Base-by-base conservation (phyloP, 1,140 invertebrate species). In the Diorhabda carinulata region DNA sequence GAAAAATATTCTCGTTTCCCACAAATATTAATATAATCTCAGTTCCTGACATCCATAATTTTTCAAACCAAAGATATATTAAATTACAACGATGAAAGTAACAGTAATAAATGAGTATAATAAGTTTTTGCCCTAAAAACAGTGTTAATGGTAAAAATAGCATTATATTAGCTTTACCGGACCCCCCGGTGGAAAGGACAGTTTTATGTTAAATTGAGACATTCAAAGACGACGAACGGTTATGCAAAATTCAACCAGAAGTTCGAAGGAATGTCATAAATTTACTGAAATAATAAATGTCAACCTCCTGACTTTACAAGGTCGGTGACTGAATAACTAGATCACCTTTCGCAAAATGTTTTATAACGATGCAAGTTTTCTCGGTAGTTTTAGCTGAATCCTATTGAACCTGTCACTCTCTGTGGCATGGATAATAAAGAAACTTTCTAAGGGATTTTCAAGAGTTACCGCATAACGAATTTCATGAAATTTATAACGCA, bases 271-370 rank as follows among this genome's bases (percentile, higher is more conserved):
- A 56, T 47, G 52, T 67, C 65, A 67, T 67, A 67, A 67, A 67
- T 67, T 43, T 60, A 43, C 8, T 44, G 52, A 59, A 8, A 47
- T 60, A 60, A 67, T 67, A 67, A 67, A 67, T 60, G 65, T 67
- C 65, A 67, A 59, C 65, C 60, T 60, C 45, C 57, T 65, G 56
- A 59, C 44, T 45, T n/a, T 67, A 60, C 65, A 60, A 67, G 65
- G 65, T 60, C 65, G 58, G 42, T 40, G 25, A n/a, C 40, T 45
- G 45, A 64, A 64, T 64, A 43, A n/a, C n/a, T 64, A 64, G 63
- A 64, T 64, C 52, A 64, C 63, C 63, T 64, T 64, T 64, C 61
- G 9, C 6, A 45, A 41, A 64, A 64, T 64, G 63, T 64, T 47
- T 63, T 52, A 52, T 52, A 52, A 52, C 6, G 47, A 52, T 52